Evolutionary conservation across 2,113 vertebrate species (phyloP).

Genomic region (Camelus dromedarius): DNA sequence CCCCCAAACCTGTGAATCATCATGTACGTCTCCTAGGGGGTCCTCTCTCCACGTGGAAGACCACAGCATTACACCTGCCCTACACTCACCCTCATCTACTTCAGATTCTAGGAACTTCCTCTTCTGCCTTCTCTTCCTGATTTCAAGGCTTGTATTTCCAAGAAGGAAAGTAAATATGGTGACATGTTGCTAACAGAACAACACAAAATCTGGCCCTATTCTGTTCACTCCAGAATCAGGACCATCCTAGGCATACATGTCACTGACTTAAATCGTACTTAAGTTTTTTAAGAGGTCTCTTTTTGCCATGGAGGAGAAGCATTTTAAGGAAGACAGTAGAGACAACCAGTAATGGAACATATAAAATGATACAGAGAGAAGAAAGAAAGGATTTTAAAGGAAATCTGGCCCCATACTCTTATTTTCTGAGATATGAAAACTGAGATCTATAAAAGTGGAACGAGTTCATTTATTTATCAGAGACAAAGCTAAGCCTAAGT

Average conservation of each 20-base stretch:
- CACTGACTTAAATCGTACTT: background rate
- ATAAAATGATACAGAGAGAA: background rate
- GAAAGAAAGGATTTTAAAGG: background rate
- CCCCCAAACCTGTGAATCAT: background rate
- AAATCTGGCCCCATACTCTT: background rate
- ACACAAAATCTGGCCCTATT: background rate
- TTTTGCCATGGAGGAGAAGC: background rate
- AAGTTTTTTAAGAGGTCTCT: slow-evolving; percentile 23
- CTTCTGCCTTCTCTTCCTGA: background rate
- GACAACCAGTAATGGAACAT: background rate
- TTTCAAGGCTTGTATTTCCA: background rate
- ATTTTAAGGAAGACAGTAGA: background rate
- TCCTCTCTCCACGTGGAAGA: background rate
- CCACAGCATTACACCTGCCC: background rate
- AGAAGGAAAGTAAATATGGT: background rate
- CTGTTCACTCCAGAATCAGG: background rate
- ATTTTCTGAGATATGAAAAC: background rate
- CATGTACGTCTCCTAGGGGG: background rate
- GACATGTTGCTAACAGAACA: background rate
- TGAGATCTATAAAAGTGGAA: background rate
- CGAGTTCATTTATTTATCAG: background rate
- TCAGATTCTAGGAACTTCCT: background rate
- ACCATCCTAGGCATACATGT: background rate
- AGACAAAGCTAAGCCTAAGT: background rate
- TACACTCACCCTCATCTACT: background rate